These are phyloP conservation scores for Bellardia pandia DNA, from an alignment of 2,888 invertebrate species.

Conservation along the genomic window DNA sequence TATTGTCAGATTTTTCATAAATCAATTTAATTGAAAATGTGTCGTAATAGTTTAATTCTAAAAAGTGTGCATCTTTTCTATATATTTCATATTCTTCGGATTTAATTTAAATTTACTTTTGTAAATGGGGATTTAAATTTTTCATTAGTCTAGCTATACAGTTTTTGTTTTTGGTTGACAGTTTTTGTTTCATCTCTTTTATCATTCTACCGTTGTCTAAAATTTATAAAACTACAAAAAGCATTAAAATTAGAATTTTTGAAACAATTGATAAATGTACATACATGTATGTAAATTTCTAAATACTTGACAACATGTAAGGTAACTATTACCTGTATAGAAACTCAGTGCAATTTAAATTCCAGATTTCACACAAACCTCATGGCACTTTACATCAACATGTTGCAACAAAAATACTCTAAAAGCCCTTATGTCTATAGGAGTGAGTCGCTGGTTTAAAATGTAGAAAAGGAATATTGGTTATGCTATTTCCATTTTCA, in stretches of 20 bases:
- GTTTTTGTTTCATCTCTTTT: neutral
- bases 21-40: too few relatives aligned
- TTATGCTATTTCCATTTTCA: conserved; percentile 18
- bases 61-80: too few relatives aligned
- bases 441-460: neutral
- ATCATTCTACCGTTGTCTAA: neutral
- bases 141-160: too few relatives aligned
- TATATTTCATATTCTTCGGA: too few relatives aligned
- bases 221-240: neutral
- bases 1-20: too few relatives aligned
- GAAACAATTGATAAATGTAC: conserved; percentile 4
- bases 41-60: too few relatives aligned
- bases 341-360: neutral
- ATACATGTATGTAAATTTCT: conserved; percentile 10
- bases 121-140: too few relatives aligned
- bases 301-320: conserved; percentile 38
- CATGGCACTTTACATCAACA: conserved; percentile 10
- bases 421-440: conserved; percentile 21
- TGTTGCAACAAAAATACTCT: conserved; percentile 34
- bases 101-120: too few relatives aligned
- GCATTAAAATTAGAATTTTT: neutral
- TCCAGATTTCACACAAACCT: neutral
- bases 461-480: conserved; percentile 36
- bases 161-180: too few relatives aligned
- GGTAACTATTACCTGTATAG: conserved; percentile 17